Base-by-base conservation (phyloP, 2,797 vertebrate genomes). In the Amblyraja radiata region DNA sequence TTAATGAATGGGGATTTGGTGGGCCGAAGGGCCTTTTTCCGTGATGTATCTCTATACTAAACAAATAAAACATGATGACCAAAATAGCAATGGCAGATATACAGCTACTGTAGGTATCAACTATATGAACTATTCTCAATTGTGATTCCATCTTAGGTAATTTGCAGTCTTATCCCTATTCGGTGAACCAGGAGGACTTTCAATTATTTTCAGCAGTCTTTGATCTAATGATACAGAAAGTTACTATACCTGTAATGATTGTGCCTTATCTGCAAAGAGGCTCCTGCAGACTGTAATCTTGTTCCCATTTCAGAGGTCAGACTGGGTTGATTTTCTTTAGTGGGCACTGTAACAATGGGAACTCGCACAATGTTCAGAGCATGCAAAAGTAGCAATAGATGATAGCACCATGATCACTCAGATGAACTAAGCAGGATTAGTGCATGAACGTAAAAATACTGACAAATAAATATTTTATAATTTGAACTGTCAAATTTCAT, bases 281-380 rank as follows among this genome's bases (percentile, higher is more conserved):
- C 73, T 9, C 5, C 39, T 76, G 90, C 21, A 74, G 39, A n/a
- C 90, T 92, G 74, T 92, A 92, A 76, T 76, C 90, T 92, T 92
- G 36, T 46, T 21, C 23, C 73, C 71, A 76, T 76, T 13, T 23
- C 1, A 21, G 71, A 74, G 71, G 9, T n/a, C 71, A 74, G n/a
- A 14, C 71, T 92, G 39, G 81, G 39, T 28, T 16, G 71, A 92
- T 91, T 39, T 73, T 25, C 65, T 36, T 91, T 46, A 54, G 88
- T 54, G 68, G 46, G 23, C 36, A 39, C n/a, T 0, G 39, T 76
- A 36, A 54, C 74, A 74, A 73, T 18, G 11, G 39, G 21, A 73
- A n/a, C 13, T 10, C 90, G 36, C 36, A 36, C 25, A 68, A 73
- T 28, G 10, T 91, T 73, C 13, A 23, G 21, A 39, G 23, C 54